A percentile compares a stretch with the other conserved stretches of the same genome.
These are phyloP conservation scores for Arvicanthis niloticus DNA, from an alignment of 2,113 vertebrate species.

Conservation along the genomic window DNA sequence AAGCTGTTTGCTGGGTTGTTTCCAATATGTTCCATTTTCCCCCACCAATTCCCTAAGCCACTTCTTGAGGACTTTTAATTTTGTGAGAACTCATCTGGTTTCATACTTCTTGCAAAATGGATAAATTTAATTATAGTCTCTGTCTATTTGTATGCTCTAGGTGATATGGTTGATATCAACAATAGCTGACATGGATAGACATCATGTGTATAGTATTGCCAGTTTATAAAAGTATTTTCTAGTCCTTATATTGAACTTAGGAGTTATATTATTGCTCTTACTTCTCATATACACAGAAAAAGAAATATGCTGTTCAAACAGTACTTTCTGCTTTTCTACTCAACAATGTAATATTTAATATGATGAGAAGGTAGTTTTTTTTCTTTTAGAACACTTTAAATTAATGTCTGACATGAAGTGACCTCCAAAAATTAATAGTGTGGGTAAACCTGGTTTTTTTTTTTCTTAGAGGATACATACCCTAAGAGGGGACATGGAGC, in stretches of 20 bases:
- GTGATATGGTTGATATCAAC: neutral
- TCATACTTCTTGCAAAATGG: neutral
- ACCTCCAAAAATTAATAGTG: neutral
- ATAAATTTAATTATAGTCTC: neutral
- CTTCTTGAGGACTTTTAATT: neutral
- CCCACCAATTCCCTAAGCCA: neutral
- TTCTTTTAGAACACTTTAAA: neutral
- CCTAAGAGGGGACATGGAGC: neutral
- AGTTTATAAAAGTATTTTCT: neutral
- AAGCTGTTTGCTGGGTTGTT: conserved; percentile 32
- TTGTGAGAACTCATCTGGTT: neutral
- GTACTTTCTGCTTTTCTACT: neutral
- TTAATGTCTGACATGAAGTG: neutral
- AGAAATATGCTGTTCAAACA: neutral
- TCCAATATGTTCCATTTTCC: neutral
- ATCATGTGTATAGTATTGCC: neutral
- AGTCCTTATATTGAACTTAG: neutral
- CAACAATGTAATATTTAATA: neutral
- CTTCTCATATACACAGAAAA: neutral
- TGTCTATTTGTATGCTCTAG: neutral
- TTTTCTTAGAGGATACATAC: neutral
- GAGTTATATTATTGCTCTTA: neutral
- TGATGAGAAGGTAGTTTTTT: neutral
- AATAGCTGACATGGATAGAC: neutral
- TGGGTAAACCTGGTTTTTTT: neutral